A percentile compares a stretch with the other conserved stretches of the same genome.
Conservation (phyloP, 2,797 vertebrate genomes). For the Malacoctenus gilli region DNA sequence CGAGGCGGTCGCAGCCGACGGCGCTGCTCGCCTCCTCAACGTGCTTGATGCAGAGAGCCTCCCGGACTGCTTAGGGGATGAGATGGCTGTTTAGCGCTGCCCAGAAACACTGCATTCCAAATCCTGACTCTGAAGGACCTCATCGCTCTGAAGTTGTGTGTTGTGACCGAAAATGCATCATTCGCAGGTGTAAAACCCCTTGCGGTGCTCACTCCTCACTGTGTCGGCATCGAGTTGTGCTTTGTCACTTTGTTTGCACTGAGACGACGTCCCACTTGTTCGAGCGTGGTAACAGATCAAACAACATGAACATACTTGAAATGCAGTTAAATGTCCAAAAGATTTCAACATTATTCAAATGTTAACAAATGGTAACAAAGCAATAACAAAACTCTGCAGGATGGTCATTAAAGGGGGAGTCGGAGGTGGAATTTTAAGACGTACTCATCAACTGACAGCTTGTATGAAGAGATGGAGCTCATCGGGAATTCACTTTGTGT, state of each 20-base stretch:
- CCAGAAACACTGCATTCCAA: slow-evolving; percentile 7
- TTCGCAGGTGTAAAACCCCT: slow-evolving; percentile 11
- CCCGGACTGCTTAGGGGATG: slow-evolving; percentile 88
- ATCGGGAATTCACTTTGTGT: too few species aligned
- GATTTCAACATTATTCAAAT: not conserved
- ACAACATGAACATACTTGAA: not conserved
- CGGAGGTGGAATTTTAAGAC: too few species aligned
- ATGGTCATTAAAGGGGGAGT: not conserved
- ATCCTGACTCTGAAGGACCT: slow-evolving; percentile 30
- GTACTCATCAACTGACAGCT: too few species aligned
- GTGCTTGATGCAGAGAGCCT: slow-evolving; percentile 86
- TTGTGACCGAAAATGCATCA: slow-evolving; percentile 16
- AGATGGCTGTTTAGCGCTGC: slow-evolving; percentile 85
- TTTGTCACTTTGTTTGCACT: slow-evolving; percentile 8
- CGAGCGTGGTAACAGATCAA: not conserved
- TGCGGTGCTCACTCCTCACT: not conserved
- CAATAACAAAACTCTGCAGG: not conserved
- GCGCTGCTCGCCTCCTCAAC: slow-evolving; percentile 67
- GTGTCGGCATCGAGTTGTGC: slow-evolving; percentile 1
- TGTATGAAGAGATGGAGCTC: too few species aligned
- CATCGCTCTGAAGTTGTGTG: slow-evolving; percentile 17
- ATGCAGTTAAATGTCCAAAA: not conserved
- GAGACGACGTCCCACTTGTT: slow-evolving; percentile 3
- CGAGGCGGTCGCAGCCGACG: slow-evolving; percentile 65
- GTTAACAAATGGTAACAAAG: not conserved